Evolutionary conservation across 2,888 invertebrate genomes (phyloP), one percentile per base, ranked within the genome.

Genomic region (Polyommatus icarus): DNA sequence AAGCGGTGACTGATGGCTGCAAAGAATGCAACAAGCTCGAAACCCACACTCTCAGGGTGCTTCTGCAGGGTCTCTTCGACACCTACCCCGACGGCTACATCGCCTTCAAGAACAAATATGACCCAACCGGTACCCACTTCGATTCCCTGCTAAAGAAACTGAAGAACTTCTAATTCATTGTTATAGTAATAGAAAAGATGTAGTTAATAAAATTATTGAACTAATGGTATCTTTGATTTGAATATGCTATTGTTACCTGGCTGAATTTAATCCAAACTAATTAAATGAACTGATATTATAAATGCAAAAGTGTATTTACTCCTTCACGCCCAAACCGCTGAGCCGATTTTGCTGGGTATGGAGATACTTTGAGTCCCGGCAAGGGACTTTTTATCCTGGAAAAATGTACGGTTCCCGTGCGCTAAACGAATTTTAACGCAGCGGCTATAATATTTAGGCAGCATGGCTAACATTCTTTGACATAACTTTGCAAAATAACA

Each of bases 11-110:
- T 4, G 75, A 75, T 5, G 75, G 75, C 18, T 75, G 75, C 54
- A 75, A 29, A 0, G 75, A 75, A 29, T 75, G 75, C 75, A 75
- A 75, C 50, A 75, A 75, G 24, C 15, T 54, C 7, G 75, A 75
- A 29, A 75, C 75, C 18, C 75, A 75, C 75, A 75, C 75, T 2
- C 24, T 75, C 1, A 50, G 75, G 6, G 75, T 75, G 3, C 18
- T 75, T 2, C 75, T 75, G 0, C 29, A 75, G 18, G 75, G 75
- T 18, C 75, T 75, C 1, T 20, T 50, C 15, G 29, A 75, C 6
- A 75, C 29, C 29, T 75, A 75, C 29, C 75, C 54, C 24, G 75
- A 75, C 24, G 75, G 75, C 46, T 75, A 75, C 54, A 12, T 50
- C 15, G 54, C 54, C 2, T 75, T 75, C 54, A 75, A 54, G 75